Percentiles rank a stretch among this genome's conserved stretches.
Conservation (phyloP, 2,888 invertebrate genomes). For the Clostera curtula region DNA sequence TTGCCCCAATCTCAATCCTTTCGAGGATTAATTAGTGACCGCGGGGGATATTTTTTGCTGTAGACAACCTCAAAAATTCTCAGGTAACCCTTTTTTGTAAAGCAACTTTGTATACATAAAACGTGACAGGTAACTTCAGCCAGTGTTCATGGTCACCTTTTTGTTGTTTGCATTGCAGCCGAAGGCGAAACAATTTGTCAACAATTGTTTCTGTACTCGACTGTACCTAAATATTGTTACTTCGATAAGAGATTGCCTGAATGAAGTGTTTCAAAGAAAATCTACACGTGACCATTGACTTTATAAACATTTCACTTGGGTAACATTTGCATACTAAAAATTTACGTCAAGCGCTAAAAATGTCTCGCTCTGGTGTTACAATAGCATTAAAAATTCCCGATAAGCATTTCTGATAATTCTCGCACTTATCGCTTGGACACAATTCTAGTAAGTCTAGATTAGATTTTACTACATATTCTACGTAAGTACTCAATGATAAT, state of each 20-base stretch:
- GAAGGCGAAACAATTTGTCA: conserved; percentile 3
- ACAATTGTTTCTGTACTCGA: conserved; percentile 8
- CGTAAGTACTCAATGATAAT: no score
- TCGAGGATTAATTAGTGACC: background rate
- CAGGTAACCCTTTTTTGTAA: conserved; percentile 1
- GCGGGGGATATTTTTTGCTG: background rate
- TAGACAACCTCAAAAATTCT: background rate
- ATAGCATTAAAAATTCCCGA: conserved; percentile 30
- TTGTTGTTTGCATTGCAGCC: conserved; percentile 12
- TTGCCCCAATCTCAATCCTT: no score
- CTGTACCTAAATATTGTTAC: conserved; percentile 10
- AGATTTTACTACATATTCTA: conserved; percentile 34
- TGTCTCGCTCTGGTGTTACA: conserved; percentile 22
- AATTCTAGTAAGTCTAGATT: conserved; percentile 19
- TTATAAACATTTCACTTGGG: conserved; percentile 12
- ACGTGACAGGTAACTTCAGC: background rate
- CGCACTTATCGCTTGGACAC: conserved; percentile 26
- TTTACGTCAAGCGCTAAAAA: conserved; percentile 4
- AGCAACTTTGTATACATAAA: conserved; percentile 1
- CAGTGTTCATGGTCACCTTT: conserved; percentile 6
- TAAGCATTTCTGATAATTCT: conserved; percentile 38
- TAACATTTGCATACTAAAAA: conserved; percentile 11
- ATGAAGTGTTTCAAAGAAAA: conserved; percentile 7
- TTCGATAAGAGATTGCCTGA: background rate
- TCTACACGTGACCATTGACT: conserved; percentile 9